Evolutionary conservation across 2,113 vertebrate species (phyloP).

Genomic region (Struthio camelus): DNA sequence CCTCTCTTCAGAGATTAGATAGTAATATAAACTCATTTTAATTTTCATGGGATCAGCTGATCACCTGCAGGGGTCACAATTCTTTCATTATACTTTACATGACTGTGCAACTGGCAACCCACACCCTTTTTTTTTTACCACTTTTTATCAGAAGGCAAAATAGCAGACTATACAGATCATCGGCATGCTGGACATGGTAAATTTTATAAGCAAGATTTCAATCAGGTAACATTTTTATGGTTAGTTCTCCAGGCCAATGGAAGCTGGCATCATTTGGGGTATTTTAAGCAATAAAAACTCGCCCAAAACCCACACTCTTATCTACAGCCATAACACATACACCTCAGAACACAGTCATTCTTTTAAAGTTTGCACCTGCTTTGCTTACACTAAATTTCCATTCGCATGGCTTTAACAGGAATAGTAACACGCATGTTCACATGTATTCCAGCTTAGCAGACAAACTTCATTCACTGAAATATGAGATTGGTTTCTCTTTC

Average conservation of each 20-base stretch:
- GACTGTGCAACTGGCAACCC: background rate
- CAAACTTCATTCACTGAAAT: background rate
- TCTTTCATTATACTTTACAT: background rate
- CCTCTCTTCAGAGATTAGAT: background rate
- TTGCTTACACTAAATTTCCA: background rate
- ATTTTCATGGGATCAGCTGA: background rate
- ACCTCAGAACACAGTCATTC: background rate
- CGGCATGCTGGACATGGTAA: background rate
- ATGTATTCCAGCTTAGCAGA: background rate
- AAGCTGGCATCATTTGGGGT: background rate
- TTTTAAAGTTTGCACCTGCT: background rate
- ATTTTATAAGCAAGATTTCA: background rate
- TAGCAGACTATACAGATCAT: background rate
- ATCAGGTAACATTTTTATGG: background rate
- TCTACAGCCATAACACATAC: background rate
- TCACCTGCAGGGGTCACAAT: slow-evolving; percentile 16
- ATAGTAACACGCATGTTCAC: background rate
- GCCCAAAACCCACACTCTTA: background rate
- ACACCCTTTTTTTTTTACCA: background rate
- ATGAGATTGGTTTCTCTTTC: background rate
- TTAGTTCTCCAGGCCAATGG: background rate
- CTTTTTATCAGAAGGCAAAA: background rate
- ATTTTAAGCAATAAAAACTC: background rate
- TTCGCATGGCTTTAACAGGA: background rate
- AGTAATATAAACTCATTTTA: background rate